phyloP scores from a whole-genome alignment of 2,113 vertebrate species.

The Cryptoleucopteryx plumbea region DNA sequence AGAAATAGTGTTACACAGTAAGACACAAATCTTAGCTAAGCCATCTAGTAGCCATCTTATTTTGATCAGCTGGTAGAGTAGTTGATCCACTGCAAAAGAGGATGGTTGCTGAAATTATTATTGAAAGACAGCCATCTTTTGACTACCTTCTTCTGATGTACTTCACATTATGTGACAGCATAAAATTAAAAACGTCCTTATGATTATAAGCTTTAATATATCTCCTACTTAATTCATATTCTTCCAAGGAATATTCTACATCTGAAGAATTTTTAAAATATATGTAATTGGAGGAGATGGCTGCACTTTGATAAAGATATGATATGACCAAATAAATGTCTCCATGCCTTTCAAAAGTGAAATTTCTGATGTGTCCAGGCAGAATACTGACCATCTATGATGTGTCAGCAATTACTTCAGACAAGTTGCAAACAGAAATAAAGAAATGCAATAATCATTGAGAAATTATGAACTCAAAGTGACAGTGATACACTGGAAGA shows the following conservation, averaged over 20 bases:
- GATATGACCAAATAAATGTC: not conserved
- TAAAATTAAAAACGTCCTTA: not conserved
- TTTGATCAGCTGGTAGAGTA: not conserved
- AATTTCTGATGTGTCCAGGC: not conserved
- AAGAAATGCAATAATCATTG: not conserved
- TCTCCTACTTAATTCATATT: not conserved
- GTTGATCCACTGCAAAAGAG: not conserved
- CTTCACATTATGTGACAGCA: not conserved
- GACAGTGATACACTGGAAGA: not conserved
- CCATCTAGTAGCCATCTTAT: not conserved
- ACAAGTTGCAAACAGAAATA: not conserved
- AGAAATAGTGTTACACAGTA: not conserved
- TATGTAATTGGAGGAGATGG: not conserved
- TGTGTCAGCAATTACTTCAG: not conserved
- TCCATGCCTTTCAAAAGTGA: not conserved
- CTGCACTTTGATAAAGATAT: not conserved
- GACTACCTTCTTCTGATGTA: not conserved
- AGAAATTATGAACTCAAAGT: not conserved
- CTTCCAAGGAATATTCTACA: not conserved
- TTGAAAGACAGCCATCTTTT: not conserved
- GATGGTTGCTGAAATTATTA: not conserved
- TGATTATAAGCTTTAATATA: not conserved
- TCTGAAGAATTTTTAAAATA: not conserved
- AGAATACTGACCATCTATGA: not conserved
- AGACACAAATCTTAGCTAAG: not conserved